Evolutionary conservation across 2,888 invertebrate species (phyloP), one percentile per base, ranked within the genome.

Genomic region (Tipula unca): DNA sequence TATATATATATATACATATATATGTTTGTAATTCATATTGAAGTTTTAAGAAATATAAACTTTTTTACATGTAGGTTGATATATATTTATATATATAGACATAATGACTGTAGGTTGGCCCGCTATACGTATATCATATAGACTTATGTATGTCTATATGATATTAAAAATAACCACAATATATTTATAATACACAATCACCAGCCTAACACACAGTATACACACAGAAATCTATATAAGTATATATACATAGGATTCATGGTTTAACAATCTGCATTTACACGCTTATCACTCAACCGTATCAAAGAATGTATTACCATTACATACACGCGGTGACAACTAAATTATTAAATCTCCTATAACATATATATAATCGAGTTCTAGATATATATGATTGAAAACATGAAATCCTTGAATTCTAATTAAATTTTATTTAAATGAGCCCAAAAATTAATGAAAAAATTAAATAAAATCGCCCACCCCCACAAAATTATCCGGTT

Each of bases 61-160:
- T 69, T 69, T 25, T 69, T 25, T 25, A 69, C 69, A 69, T 69
- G 69, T 69, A 69, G 69, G 69, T 69, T 69, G 69, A 69, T 39
- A 42, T n/a, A n/a, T n/a, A n/a, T n/a, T n/a, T n/a, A n/a, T n/a
- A n/a, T n/a, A n/a, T 39, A 39, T 69, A 69, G 69, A 69, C 69
- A 69, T 69, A 69, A 69, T 69, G 69, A 69, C 25, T 69, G 69
- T 69, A 69, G 69, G 69, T 69, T 69, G 69, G 69, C 69, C 69
- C 69, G 25, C 69, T 69, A n/a, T n/a, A 69, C 48, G 17, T 69
- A 69, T n/a, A n/a, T 48, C 10, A n/a, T n/a, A n/a, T 48, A 48
- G 2, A n/a, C 42, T 0, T n/a, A 17, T 48, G n/a, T n/a, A n/a
- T n/a, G n/a, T n/a, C n/a, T n/a, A n/a, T n/a, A n/a, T n/a, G n/a